These are phyloP conservation scores for Hemithea aestivaria DNA, from an alignment of 2,888 invertebrate genomes.

Conservation along the genomic window DNA sequence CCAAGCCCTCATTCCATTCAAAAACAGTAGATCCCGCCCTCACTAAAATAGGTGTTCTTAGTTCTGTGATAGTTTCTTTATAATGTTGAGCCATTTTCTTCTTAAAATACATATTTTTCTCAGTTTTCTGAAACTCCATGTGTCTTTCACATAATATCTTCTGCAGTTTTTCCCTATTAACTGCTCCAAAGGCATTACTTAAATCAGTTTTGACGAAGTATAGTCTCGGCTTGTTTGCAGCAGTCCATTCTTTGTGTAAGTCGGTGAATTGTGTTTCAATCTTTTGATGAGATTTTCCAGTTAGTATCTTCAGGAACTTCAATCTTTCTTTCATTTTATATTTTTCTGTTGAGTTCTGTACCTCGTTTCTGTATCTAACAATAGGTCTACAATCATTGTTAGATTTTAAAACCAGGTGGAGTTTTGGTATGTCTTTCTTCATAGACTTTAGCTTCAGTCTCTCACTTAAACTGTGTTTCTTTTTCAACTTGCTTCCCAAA, in stretches of 20 bases:
- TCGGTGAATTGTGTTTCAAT: constrained; percentile 48
- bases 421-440: constrained; percentile 56
- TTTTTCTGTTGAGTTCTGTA: constrained; percentile 39
- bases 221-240: constrained; percentile 52
- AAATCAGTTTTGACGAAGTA: constrained; percentile 72
- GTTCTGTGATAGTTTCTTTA: constrained; percentile 55
- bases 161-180: constrained; percentile 52
- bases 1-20: constrained; percentile 66
- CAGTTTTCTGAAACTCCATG: constrained; percentile 42
- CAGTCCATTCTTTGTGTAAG: constrained; percentile 52
- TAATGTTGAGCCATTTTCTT: constrained; percentile 53
- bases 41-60: constrained; percentile 59
- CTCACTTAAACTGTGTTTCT: constrained; percentile 34
- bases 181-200: constrained; percentile 72
- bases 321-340: constrained; percentile 59
- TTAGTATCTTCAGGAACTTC: constrained; percentile 47
- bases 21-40: constrained; percentile 67
- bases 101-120: constrained; percentile 43
- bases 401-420: constrained; percentile 58
- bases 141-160: constrained; percentile 54
- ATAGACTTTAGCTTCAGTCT: constrained; percentile 39
- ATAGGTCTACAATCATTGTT: constrained; percentile 62
- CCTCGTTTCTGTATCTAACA: constrained; percentile 57
- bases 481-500: constrained; percentile 45
- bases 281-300: constrained; percentile 38